Evolutionary conservation across 2,113 vertebrate species (phyloP), one percentile per base, ranked within the genome.

Genomic region (Tachycineta bicolor): DNA sequence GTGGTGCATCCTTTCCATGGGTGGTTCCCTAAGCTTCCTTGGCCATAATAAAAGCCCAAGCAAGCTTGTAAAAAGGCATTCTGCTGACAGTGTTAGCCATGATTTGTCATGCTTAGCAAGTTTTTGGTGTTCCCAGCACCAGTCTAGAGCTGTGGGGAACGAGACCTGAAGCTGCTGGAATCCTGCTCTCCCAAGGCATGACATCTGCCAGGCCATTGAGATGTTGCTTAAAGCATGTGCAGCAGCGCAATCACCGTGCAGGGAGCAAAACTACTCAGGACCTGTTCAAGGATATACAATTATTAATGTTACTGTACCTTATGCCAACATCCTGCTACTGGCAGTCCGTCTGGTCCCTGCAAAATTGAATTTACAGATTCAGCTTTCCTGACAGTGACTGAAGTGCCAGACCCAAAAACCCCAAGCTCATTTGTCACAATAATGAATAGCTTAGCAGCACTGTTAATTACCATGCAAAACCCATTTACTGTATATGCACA

Each of bases 281-380:
- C 37, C 22, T 62, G 43, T 26, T n/a, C 31, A 24, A 75, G 37
- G 28, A n/a, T 19, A 9, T 12, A 16, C 39, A 41, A 0, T 56
- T 43, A 31, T 20, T 75, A 47, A 34, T 76, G 8, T 12, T 20
- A 82, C 80, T 15, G 41, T 98, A 99, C 99, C 99, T 99, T 99
- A 92, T 99, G 99, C 99, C 98, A 99, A 97, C 99, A 99, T 97
- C 99, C 99, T 89, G 99, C 98, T 97, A 99, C 98, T 6, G 99
- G 99, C 89, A 99, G 97, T 90, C 99, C 99, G 1, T 99, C 99
- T 11, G 98, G 98, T 69, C 99, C 99, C 99, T 99, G 97, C 49
- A 97, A 96, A 91, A 96, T 79, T 3, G n/a, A 97, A 93, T 68
- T 33, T 16, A 76, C 20, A 60, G 37, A 37, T 39, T 88, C 84